A percentile compares a stretch with the other conserved stretches of the same genome.
Conservation (phyloP, 2,888 invertebrate genomes). For the Zele albiditarsus region DNA sequence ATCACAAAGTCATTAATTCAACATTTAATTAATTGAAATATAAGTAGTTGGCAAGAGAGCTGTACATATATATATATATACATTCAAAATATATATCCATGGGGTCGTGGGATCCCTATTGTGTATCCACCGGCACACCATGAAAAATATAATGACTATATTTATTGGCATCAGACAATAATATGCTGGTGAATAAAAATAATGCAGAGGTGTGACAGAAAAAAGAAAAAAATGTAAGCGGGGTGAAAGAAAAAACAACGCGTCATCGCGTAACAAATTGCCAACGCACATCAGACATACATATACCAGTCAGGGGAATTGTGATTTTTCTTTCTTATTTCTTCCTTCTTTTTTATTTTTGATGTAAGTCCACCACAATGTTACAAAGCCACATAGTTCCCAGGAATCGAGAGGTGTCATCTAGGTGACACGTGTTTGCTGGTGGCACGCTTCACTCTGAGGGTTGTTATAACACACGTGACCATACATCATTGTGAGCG, state of each 20-base stretch:
- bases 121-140: not conserved
- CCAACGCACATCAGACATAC: not conserved
- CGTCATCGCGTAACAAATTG: conserved; percentile 17
- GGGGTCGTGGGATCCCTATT: conserved; percentile 2
- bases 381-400: conserved; percentile 40
- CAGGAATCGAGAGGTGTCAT: conserved; percentile 55
- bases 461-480: conserved; percentile 57
- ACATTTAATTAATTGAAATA: conserved; percentile 1
- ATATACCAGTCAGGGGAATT: not conserved
- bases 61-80: not conserved
- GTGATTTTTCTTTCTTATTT: not conserved
- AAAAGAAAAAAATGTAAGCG: not conserved
- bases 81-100: not conserved
- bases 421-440: conserved; percentile 51
- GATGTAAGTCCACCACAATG: not conserved
- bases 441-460: conserved; percentile 50
- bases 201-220: not conserved
- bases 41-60: conserved; percentile 1
- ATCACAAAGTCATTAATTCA: conserved; percentile 5
- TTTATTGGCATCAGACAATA: conserved; percentile 5
- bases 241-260: not conserved
- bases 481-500: conserved; percentile 57
- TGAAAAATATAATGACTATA: not conserved
- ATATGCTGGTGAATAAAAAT: not conserved
- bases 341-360: not conserved